Conservation (phyloP, 2,797 vertebrate genomes). For the Alauda arvensis region DNA sequence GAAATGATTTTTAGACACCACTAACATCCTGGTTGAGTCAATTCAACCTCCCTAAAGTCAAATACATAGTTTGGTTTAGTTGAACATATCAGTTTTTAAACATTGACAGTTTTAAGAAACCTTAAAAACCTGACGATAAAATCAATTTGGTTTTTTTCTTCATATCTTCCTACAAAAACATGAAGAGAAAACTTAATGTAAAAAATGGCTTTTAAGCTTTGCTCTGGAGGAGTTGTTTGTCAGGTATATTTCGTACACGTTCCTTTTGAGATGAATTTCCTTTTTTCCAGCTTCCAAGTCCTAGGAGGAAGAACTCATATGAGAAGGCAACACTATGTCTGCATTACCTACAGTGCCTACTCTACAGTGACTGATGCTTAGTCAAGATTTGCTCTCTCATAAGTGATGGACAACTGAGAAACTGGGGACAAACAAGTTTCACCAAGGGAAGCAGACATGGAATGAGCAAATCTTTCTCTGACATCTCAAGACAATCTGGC, state of each 20-base stretch:
- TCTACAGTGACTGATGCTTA: background rate
- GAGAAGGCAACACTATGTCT: background rate
- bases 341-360: background rate
- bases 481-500: background rate
- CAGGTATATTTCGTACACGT: background rate
- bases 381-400: background rate
- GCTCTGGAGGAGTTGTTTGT: background rate
- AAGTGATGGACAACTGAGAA: background rate
- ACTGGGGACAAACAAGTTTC: background rate
- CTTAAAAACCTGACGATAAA: background rate
- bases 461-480: background rate
- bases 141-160: background rate
- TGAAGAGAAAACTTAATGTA: background rate
- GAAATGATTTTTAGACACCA: background rate
- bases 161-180: background rate
- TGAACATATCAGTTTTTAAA: background rate
- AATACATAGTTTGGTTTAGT: background rate
- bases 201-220: background rate
- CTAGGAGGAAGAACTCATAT: background rate
- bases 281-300: background rate
- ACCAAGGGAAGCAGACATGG: background rate
- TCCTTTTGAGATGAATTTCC: background rate
- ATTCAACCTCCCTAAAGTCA: background rate
- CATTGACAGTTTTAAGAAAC: background rate
- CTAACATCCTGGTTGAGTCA: conserved; percentile 27